These are phyloP conservation scores for Belonocnema kinseyi DNA, from an alignment of 1,140 invertebrate species.

Conservation along the genomic window DNA sequence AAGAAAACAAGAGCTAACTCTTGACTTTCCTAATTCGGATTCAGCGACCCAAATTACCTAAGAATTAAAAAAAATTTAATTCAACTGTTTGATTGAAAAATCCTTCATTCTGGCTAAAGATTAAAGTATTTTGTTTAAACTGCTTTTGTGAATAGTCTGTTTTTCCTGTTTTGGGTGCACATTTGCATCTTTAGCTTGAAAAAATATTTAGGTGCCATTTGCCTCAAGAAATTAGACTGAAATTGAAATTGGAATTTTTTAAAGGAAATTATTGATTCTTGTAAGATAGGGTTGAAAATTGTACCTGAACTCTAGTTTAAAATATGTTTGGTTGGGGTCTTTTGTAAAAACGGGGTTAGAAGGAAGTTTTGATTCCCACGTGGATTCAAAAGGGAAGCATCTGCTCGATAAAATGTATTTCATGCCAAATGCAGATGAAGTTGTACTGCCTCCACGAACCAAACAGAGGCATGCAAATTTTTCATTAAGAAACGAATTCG, in stretches of 20 bases:
- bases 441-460: constrained; percentile 15
- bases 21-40: too few species aligned
- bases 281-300: neutral
- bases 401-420: constrained; percentile 20
- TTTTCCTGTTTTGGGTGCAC: too few species aligned
- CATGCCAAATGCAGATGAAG: constrained; percentile 25
- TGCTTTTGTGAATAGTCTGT: too few species aligned
- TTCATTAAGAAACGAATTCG: constrained; percentile 18
- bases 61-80: too few species aligned
- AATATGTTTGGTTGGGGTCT: constrained; percentile 15
- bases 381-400: constrained; percentile 10
- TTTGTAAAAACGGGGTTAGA: neutral
- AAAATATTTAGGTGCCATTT: too few species aligned
- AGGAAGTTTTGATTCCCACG: constrained; percentile 12
- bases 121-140: too few species aligned
- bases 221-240: neutral
- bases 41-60: too few species aligned
- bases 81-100: too few species aligned
- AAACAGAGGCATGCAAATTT: constrained; percentile 25
- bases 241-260: neutral
- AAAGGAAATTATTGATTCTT: neutral
- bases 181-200: too few species aligned
- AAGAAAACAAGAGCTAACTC: too few species aligned
- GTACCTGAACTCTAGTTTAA: constrained; percentile 15
- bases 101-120: too few species aligned